Conservation (phyloP, 1,140 invertebrate species). For the Orchesella cincta region DNA sequence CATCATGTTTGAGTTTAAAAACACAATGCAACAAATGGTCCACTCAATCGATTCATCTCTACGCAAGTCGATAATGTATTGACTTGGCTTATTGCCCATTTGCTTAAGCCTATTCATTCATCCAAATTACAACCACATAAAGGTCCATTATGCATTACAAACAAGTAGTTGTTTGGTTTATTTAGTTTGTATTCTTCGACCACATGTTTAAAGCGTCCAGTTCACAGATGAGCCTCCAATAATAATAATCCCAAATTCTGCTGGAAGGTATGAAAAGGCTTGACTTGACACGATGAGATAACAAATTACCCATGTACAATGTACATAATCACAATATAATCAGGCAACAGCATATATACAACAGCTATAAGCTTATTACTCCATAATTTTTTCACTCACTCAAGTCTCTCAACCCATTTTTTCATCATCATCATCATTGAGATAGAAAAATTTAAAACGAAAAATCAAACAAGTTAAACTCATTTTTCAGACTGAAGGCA, state of each 20-base stretch:
- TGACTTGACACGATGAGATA: slow-evolving; percentile 28
- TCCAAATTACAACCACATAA: not conserved
- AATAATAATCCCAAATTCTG: too few relatives aligned
- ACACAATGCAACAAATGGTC: too few relatives aligned
- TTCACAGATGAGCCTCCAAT: too few relatives aligned
- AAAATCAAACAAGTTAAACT: slow-evolving; percentile 26
- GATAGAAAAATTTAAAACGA: not conserved
- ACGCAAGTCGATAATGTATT: too few relatives aligned
- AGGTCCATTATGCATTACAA: not conserved
- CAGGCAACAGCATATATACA: too few relatives aligned
- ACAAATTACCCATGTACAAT: not conserved
- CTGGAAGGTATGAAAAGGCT: slow-evolving; percentile 11
- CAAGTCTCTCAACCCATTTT: not conserved
- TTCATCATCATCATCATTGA: not conserved
- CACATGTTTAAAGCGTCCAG: not conserved
- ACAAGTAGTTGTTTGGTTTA: not conserved
- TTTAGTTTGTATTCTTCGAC: not conserved
- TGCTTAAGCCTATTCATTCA: not conserved
- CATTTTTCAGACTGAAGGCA: not conserved
- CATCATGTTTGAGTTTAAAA: too few relatives aligned
- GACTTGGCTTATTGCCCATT: slow-evolving; percentile 7
- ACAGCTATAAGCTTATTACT: not conserved
- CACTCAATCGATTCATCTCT: too few relatives aligned
- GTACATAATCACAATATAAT: not conserved
- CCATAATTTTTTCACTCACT: not conserved